A percentile compares a stretch with the other conserved stretches of the same genome.
Evolutionary conservation across 1,140 invertebrate species (phyloP).

Genomic region (Drosophila kanapiae): DNA sequence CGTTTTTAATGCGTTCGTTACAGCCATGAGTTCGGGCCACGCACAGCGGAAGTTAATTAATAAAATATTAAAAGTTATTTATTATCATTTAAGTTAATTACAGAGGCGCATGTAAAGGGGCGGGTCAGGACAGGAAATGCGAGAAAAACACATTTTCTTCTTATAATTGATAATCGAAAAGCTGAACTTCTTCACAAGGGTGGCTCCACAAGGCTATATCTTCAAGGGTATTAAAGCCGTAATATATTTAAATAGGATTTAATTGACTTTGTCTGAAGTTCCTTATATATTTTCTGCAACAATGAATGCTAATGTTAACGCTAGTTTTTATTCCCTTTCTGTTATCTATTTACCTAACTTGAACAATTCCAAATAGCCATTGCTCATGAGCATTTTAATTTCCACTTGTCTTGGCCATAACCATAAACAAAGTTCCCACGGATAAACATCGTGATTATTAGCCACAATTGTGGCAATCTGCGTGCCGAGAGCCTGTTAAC

Average conservation of each 20-base stretch:
- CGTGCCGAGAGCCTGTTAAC: constrained; percentile 58
- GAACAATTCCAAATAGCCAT: constrained; percentile 5
- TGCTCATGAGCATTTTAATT: constrained; percentile 14
- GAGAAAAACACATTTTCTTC: constrained; percentile 45
- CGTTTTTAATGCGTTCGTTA: constrained; percentile 69
- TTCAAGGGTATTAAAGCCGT: background rate
- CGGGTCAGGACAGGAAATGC: constrained; percentile 21
- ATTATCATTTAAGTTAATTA: constrained; percentile 84
- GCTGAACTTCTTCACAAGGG: background rate
- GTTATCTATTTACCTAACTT: background rate
- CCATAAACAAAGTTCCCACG: constrained; percentile 35
- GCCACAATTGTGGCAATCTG: constrained; percentile 43
- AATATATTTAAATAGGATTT: background rate
- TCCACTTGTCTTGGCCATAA: background rate
- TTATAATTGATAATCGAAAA: constrained; percentile 11
- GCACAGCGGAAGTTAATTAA: constrained; percentile 81
- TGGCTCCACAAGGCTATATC: background rate
- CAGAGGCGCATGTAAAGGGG: constrained; percentile 20
- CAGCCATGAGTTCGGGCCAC: constrained; percentile 9
- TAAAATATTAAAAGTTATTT: constrained; percentile 84
- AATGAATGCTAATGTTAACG: background rate
- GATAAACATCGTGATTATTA: constrained; percentile 40
- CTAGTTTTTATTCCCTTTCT: background rate
- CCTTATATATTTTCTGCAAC: background rate
- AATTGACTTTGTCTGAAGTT: background rate